A percentile compares a stretch with the other conserved stretches of the same genome.
Evolutionary conservation across 2,797 vertebrate genomes (phyloP).

Genomic region (Anolis apletophallus): DNA sequence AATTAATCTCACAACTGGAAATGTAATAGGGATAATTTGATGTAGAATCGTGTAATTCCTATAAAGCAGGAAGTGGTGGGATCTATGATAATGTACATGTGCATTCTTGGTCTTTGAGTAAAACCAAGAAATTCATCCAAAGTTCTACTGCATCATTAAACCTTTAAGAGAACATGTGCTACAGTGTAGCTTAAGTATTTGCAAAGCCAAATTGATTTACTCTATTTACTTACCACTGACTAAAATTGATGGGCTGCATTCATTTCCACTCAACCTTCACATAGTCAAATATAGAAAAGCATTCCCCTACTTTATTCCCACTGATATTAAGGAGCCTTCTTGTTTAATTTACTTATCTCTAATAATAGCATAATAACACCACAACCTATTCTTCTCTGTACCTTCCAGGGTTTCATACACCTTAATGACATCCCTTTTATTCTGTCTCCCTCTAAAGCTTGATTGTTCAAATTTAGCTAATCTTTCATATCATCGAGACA

Average conservation of each 20-base stretch:
- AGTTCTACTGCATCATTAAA: background rate
- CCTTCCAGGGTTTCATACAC: conserved; percentile 28
- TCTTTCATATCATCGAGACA: conserved; percentile 46
- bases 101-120: background rate
- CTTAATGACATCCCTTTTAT: conserved; percentile 23
- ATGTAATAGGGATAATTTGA: background rate
- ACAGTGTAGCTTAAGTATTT: background rate
- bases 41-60: background rate
- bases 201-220: conserved; percentile 33
- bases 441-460: conserved; percentile 20
- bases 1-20: background rate
- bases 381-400: conserved; percentile 15
- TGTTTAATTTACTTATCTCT: conserved; percentile 56
- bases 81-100: background rate
- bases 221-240: background rate
- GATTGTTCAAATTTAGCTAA: conserved; percentile 49
- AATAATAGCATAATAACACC: conserved; percentile 40
- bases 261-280: background rate
- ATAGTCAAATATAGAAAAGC: conserved; percentile 1
- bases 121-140: background rate
- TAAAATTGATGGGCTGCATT: conserved; percentile 17
- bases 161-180: background rate
- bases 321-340: conserved; percentile 30
- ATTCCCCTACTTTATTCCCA: conserved; percentile 27
- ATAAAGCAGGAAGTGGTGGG: background rate